These are phyloP conservation scores for Otocyon megalotis DNA, from an alignment of 2,113 vertebrate genomes.

Conservation along the genomic window DNA sequence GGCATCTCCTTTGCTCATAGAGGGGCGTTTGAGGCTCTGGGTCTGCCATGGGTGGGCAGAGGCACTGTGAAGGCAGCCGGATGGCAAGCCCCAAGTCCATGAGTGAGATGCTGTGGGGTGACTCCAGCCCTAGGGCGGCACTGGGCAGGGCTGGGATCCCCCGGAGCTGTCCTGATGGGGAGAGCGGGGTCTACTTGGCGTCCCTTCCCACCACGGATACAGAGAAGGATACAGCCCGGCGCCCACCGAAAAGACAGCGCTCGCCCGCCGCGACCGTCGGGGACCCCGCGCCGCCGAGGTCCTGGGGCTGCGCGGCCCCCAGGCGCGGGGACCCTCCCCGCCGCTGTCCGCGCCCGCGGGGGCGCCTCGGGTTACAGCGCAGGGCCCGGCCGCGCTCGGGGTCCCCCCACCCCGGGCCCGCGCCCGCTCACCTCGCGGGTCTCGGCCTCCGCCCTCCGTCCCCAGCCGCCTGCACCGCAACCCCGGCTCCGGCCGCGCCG, in stretches of 20 bases:
- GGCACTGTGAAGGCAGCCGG: neutral
- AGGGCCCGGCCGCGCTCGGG: neutral
- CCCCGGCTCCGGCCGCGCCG: neutral
- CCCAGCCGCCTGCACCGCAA: neutral
- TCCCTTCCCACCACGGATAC: neutral
- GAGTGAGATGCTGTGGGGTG: neutral
- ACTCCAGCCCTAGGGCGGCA: neutral
- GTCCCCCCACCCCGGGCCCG: neutral
- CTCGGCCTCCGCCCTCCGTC: neutral
- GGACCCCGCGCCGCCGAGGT: neutral
- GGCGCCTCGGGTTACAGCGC: neutral
- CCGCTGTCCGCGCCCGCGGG: neutral
- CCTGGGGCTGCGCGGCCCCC: neutral
- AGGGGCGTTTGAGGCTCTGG: neutral
- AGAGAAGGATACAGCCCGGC: neutral
- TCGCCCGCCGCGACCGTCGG: neutral
- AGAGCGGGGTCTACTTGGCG: neutral
- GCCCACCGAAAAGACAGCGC: neutral
- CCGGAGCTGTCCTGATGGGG: neutral
- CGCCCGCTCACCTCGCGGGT: slow-evolving; percentile 39
- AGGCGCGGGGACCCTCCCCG: neutral
- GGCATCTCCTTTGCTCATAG: neutral
- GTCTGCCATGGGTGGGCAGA: neutral
- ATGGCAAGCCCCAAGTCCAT: neutral
- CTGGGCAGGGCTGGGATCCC: neutral